Base-by-base conservation (phyloP, 2,113 vertebrate species). In the Myocastor coypus region DNA sequence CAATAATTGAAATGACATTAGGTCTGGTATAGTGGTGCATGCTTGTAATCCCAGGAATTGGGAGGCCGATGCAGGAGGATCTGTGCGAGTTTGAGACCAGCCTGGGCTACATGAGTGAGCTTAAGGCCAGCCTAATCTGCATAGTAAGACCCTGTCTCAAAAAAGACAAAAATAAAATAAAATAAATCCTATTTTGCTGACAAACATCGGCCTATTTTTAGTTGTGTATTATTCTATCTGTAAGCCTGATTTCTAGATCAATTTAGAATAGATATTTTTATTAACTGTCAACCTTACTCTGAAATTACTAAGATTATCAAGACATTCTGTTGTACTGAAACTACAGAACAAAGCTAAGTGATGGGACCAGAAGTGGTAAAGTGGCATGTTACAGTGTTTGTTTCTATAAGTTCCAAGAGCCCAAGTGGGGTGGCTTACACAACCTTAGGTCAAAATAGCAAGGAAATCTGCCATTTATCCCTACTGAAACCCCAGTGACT, bases 391-490 rank as follows among this genome's bases (percentile, higher is more conserved):
- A 89, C 92, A 19, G 96, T 52, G 96, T 68, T 96, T 85, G 75
- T 75, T 5, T 96, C 93, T 95, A 85, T 16, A 96, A 97, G 94
- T 94, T 17, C 96, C 95, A 84, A 64, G 94, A 95, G 20, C 83
- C 22, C 93, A 69, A 77, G 92, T 87, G 87, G 96, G 89, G 66
- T 52, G 11, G 91, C 6, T 0, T 92, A 97, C 32, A 92, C 93
- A 85, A 81, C 93, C 92, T 98, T 97, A 98, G 89, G 87, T 87
- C 86, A 96, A 97, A 97, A 95, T 83, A 97, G 83, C 98, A 97
- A 97, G 95, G 1, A 91, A 90, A 93, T 97, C 95, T 98, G 73
- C 97, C n/a, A n/a, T n/a, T n/a, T n/a, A n/a, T n/a, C n/a, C n/a
- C n/a, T n/a, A n/a, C n/a, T n/a, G n/a, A n/a, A n/a, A 87, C 97